phyloP scores from a whole-genome alignment of 64 coral and sea anemone genomes.

The Porites australiensis region DNA sequence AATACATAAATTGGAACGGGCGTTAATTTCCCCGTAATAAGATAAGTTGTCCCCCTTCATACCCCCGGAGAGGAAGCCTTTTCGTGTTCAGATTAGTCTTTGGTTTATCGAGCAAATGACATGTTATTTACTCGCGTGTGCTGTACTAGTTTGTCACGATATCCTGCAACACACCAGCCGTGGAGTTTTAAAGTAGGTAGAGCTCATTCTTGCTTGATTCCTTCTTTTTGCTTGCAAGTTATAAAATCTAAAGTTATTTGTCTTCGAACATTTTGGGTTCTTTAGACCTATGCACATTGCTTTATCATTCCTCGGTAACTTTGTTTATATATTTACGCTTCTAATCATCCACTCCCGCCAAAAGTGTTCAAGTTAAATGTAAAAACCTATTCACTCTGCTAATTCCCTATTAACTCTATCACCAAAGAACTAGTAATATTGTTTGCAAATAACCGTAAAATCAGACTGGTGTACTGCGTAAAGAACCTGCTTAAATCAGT shows the following conservation, averaged over 20 bases:
- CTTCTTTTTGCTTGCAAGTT: background rate
- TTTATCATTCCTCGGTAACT: background rate
- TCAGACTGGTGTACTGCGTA: no score
- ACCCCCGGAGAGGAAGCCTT: background rate
- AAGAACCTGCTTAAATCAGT: no score
- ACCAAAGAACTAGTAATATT: no score
- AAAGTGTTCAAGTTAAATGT: background rate
- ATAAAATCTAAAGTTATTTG: background rate
- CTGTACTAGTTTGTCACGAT: background rate
- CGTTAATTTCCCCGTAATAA: no score
- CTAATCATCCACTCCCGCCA: background rate
- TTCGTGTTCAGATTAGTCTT: background rate
- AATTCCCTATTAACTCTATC: no score
- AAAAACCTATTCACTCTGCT: background rate
- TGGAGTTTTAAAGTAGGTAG: background rate
- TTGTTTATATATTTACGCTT: background rate
- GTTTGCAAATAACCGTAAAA: no score
- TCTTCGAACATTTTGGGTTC: background rate
- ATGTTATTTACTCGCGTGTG: background rate
- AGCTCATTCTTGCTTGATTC: background rate
- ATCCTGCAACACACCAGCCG: background rate
- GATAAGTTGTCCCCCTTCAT: background rate
- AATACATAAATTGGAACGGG: no score
- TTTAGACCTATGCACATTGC: no score
- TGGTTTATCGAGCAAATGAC: background rate